Evolutionary conservation across 1,140 invertebrate species (phyloP), one percentile per base, ranked within the genome.

Genomic region (Orius laevigatus): DNA sequence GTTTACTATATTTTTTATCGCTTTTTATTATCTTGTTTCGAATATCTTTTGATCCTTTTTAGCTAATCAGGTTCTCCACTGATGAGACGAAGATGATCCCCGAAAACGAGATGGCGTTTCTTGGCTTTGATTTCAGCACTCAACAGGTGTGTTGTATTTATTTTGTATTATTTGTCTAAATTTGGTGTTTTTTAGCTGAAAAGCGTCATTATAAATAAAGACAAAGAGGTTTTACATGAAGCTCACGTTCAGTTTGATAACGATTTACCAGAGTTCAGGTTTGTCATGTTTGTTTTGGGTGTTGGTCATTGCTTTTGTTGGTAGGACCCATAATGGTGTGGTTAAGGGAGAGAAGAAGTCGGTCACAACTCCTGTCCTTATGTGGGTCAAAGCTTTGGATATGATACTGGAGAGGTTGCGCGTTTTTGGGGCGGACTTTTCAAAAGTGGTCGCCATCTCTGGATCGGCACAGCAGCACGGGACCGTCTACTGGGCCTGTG

Each of bases 381-480:
- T 97, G 79, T 97, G 91, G 91, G 77, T 97, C 0, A 92, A 95
- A 67, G 89, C 92, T 0, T 60, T 97, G 16, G 93, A 97, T 60
- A 76, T 95, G 63, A 70, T 95, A 0, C 67, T 98, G 60, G 86
- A 94, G 58, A 75, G 79, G 55, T 67, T 97, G 11, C 73, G 82
- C 39, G 72, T 85, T 6, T 74, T 74, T 45, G 84, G 84, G 14
- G 78, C 85, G 9, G 83, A 92, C 63, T 87, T 95, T 57, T 74
- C 74, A 19, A 76, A 75, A 55, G 77, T 96, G 14, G 71, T 68
- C 2, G 83, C 84, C n/a, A 64, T 97, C 49, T 90, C 86, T 18
- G 92, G 91, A 4, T 78, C 81, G 49, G 91, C 79, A 1, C 91
- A 94, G 84, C 93, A 97, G 86, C 92, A 96, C 66, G 91, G 92